A percentile compares a stretch with the other conserved stretches of the same genome.
These are phyloP conservation scores for Xiphias gladius DNA, from an alignment of 2,113 vertebrate species.

Conservation along the genomic window DNA sequence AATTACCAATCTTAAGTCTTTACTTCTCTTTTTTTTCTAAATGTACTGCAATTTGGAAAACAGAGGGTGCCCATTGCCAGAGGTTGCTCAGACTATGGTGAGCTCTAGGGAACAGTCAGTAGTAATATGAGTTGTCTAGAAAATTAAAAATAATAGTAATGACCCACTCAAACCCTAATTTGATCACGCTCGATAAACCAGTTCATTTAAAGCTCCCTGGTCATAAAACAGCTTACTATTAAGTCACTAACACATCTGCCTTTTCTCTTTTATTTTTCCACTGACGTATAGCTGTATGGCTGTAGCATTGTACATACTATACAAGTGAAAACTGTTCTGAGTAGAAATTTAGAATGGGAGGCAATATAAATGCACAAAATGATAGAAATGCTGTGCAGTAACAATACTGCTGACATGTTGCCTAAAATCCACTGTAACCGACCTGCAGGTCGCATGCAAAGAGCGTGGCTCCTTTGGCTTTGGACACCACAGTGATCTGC, in stretches of 20 bases:
- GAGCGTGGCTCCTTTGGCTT: constrained; percentile 95
- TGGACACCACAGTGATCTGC: constrained; percentile 95
- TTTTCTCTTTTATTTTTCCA: not conserved
- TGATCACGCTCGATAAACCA: not conserved
- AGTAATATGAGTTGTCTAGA: not conserved
- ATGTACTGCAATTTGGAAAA: not conserved
- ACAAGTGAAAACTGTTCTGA: not conserved
- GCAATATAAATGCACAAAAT: not conserved
- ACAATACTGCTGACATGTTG: not conserved
- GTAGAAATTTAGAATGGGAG: not conserved
- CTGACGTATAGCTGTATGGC: not conserved
- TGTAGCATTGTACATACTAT: not conserved
- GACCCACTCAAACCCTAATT: not conserved
- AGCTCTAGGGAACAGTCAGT: not conserved
- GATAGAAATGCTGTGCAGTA: not conserved
- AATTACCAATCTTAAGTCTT: too few species aligned
- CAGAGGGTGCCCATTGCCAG: too few species aligned
- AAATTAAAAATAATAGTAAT: not conserved
- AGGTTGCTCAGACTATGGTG: not conserved
- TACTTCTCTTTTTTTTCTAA: too few species aligned
- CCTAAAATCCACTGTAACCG: constrained; percentile 13
- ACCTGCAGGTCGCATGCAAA: constrained; percentile 97
- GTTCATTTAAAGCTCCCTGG: not conserved
- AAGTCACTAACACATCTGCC: not conserved
- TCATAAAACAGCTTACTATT: not conserved